A percentile compares a stretch with the other conserved stretches of the same genome.
Conservation (phyloP, 1,140 invertebrate species). For the Drosophila kanapiae region DNA sequence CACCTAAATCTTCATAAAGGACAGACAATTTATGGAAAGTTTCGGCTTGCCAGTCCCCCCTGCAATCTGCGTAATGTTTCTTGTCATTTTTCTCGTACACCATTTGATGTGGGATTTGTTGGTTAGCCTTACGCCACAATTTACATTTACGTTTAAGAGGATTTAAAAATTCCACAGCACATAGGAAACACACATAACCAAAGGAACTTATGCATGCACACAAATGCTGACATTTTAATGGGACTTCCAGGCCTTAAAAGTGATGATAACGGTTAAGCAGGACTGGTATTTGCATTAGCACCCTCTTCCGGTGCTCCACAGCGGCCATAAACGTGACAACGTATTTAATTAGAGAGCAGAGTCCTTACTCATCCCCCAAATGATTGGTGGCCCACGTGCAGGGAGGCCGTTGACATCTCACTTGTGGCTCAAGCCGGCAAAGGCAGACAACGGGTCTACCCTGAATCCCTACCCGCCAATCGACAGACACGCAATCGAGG, state of each 20-base stretch:
- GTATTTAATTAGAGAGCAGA: slow-evolving; percentile 59
- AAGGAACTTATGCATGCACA: slow-evolving; percentile 8
- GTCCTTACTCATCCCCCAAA: background rate
- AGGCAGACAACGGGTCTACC: slow-evolving; percentile 4
- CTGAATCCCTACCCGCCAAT: slow-evolving; percentile 1
- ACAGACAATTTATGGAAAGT: slow-evolving; percentile 2
- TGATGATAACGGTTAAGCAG: slow-evolving; percentile 60
- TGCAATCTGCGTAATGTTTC: background rate
- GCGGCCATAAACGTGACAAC: slow-evolving; percentile 60
- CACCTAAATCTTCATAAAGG: slow-evolving; percentile 31
- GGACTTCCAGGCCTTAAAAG: slow-evolving; percentile 10
- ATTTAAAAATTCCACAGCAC: slow-evolving; percentile 36
- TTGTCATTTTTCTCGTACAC: slow-evolving; percentile 1
- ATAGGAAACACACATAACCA: background rate
- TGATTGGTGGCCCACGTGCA: slow-evolving; percentile 44
- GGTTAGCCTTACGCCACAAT: slow-evolving; percentile 21
- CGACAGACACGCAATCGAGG: slow-evolving; percentile 38
- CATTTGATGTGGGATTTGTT: slow-evolving; percentile 22
- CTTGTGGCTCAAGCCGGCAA: slow-evolving; percentile 42
- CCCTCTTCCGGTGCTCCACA: slow-evolving; percentile 1
- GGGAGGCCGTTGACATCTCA: slow-evolving; percentile 48
- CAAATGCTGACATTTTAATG: slow-evolving; percentile 58
- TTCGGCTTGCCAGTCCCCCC: slow-evolving; percentile 3
- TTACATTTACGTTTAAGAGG: slow-evolving; percentile 41
- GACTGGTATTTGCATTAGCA: slow-evolving; percentile 44